These are phyloP conservation scores for Bombus vancouverensis DNA, from an alignment of 1,140 invertebrate species.

Conservation along the genomic window DNA sequence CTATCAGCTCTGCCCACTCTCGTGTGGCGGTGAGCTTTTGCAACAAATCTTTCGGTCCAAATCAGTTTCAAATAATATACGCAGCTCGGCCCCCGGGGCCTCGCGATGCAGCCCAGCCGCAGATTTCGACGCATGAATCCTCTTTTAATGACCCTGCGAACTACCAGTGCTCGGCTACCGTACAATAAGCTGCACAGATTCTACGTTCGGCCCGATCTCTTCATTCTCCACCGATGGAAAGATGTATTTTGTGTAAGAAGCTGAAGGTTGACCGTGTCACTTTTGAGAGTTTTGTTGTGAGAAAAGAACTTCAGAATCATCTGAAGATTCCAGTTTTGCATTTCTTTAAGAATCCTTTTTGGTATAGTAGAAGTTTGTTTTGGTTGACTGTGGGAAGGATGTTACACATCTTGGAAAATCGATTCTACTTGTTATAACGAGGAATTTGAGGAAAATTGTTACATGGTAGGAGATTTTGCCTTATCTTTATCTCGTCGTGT, in stretches of 20 bases:
- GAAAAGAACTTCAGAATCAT: neutral
- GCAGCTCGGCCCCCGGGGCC: slow-evolving; percentile 66
- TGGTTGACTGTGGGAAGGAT: no score
- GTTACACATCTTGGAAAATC: no score
- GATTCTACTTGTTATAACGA: no score
- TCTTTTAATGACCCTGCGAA: slow-evolving; percentile 36
- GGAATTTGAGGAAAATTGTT: no score
- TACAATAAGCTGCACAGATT: neutral
- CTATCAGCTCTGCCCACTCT: slow-evolving; percentile 55
- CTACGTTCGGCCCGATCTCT: neutral
- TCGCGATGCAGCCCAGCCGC: slow-evolving; percentile 16
- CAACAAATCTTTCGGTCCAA: slow-evolving; percentile 82
- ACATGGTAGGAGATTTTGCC: no score
- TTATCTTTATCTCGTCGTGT: no score
- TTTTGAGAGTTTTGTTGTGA: neutral
- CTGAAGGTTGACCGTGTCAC: neutral
- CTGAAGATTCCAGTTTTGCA: neutral
- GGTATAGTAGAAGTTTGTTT: no score
- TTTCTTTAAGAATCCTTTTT: no score
- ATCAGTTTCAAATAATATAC: slow-evolving; percentile 80
- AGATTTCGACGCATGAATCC: slow-evolving; percentile 32
- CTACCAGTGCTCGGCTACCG: slow-evolving; percentile 17
- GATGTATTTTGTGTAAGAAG: neutral
- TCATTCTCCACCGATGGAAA: neutral
- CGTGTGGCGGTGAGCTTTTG: slow-evolving; percentile 66